Evolutionary conservation across 2,888 invertebrate species (phyloP).

Genomic region (Podotricha telesiphe): DNA sequence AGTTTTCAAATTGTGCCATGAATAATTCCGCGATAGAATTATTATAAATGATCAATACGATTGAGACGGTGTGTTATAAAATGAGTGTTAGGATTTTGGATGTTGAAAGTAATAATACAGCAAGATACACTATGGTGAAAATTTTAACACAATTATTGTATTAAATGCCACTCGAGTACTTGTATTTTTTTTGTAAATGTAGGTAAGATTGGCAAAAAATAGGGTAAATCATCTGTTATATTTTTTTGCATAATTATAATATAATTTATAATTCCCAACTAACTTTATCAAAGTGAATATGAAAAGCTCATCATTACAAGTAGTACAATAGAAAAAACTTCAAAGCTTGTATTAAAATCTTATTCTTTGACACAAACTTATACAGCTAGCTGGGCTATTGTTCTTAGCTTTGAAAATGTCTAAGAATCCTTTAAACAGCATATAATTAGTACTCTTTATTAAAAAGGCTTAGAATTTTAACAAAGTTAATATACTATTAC

Average conservation of each 20-base stretch:
- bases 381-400: constrained; percentile 6
- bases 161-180: too few relatives aligned
- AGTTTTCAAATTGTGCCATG: constrained; percentile 30
- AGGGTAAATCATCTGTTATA: too few relatives aligned
- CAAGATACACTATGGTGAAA: too few relatives aligned
- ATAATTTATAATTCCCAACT: too few relatives aligned
- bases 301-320: neutral
- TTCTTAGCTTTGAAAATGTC: constrained; percentile 11
- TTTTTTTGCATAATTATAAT: too few relatives aligned
- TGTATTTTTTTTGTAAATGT: too few relatives aligned
- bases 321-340: constrained; percentile 1
- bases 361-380: constrained; percentile 8
- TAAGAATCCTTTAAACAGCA: constrained; percentile 8
- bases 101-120: neutral
- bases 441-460: constrained; percentile 18
- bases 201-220: too few relatives aligned
- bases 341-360: neutral
- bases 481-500: neutral
- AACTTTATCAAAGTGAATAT: neutral
- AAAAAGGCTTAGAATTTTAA: neutral
- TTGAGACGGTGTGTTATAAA: constrained; percentile 23
- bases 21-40: constrained; percentile 38
- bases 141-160: too few relatives aligned
- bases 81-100: constrained; percentile 4
- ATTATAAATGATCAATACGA: constrained; percentile 38